These are phyloP conservation scores for Agelastica alni DNA, from an alignment of 2,888 invertebrate species.

Conservation along the genomic window DNA sequence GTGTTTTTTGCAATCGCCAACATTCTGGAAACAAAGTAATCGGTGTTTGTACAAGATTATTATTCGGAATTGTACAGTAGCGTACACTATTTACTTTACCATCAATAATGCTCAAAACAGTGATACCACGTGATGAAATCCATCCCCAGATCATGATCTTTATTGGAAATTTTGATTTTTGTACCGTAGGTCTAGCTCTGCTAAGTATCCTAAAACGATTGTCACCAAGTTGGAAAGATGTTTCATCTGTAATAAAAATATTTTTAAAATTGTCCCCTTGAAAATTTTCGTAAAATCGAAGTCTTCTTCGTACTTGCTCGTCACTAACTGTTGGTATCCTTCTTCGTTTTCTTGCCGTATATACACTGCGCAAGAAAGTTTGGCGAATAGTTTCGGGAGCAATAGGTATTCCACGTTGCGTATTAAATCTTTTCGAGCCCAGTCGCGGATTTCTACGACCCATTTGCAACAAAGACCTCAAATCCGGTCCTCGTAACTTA, in stretches of 20 bases:
- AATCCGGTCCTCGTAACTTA: too few species aligned
- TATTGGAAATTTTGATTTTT: too few species aligned
- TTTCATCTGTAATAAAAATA: too few species aligned
- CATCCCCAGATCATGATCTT: background rate
- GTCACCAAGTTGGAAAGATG: too few species aligned
- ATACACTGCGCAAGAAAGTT: background rate
- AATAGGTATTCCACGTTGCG: background rate
- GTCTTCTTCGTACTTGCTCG: too few species aligned
- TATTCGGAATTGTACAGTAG: background rate
- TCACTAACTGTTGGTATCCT: background rate
- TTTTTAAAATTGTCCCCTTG: background rate
- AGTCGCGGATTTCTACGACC: too few species aligned
- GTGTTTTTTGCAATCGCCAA: background rate
- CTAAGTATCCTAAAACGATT: too few species aligned
- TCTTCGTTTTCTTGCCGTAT: background rate
- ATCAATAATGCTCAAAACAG: background rate
- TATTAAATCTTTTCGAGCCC: background rate
- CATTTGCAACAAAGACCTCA: too few species aligned
- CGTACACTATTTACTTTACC: too few species aligned
- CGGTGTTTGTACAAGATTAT: background rate
- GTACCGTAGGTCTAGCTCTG: too few species aligned
- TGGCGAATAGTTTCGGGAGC: too few species aligned
- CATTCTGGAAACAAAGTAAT: background rate
- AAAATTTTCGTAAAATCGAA: background rate
- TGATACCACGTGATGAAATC: background rate